These are phyloP conservation scores for Ganaspis brasiliensis DNA, from an alignment of 2,888 invertebrate genomes.

Conservation along the genomic window DNA sequence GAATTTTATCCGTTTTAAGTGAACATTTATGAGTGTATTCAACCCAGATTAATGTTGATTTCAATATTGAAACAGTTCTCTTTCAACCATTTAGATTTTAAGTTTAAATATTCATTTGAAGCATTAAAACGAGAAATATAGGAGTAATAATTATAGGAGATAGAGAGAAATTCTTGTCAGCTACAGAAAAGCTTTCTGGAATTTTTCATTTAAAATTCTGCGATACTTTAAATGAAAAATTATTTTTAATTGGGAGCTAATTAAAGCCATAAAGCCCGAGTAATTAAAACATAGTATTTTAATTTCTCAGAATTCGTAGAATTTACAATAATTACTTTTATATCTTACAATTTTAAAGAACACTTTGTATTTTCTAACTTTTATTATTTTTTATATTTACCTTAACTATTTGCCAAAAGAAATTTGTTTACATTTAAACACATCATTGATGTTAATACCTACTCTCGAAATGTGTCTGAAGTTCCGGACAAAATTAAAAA, in stretches of 20 bases:
- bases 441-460: no score
- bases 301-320: no score
- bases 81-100: slow-evolving; percentile 2
- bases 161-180: not conserved
- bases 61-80: slow-evolving; percentile 16
- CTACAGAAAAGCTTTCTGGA: not conserved
- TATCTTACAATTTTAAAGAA: no score
- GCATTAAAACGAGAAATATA: not conserved
- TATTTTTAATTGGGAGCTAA: not conserved
- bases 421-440: no score
- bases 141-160: not conserved
- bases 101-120: not conserved
- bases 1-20: not conserved
- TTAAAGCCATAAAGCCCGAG: not conserved
- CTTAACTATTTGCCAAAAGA: no score
- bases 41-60: not conserved
- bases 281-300: no score
- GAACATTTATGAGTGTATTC: slow-evolving; percentile 11
- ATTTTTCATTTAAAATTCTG: not conserved
- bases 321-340: no score
- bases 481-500: no score
- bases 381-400: no score
- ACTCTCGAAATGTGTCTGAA: no score
- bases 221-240: not conserved
- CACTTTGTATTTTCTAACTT: no score